These are phyloP conservation scores for Diadophis punctatus DNA, from an alignment of 2,113 vertebrate genomes.

Conservation along the genomic window DNA sequence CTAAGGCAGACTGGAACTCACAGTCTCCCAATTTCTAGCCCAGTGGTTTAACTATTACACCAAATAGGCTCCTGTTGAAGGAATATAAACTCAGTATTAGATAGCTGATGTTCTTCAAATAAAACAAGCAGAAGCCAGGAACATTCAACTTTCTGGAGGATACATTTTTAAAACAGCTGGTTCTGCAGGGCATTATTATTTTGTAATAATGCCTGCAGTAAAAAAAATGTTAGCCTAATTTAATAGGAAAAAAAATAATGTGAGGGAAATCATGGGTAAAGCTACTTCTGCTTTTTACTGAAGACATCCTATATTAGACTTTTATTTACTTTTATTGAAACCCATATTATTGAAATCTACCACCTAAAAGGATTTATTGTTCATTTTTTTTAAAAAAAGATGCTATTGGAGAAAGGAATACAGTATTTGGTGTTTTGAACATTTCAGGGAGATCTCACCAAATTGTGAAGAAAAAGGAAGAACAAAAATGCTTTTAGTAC, in stretches of 20 bases:
- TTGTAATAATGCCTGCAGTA: neutral
- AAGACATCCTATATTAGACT: neutral
- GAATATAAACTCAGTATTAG: neutral
- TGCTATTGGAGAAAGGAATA: neutral
- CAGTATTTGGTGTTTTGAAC: neutral
- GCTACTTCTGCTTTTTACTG: neutral
- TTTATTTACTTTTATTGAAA: accelerated
- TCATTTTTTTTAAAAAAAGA: neutral
- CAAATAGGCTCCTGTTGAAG: neutral
- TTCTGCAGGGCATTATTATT: neutral
- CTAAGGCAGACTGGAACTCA: neutral
- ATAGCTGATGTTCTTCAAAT: neutral
- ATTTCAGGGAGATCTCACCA: accelerated
- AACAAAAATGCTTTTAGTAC: neutral
- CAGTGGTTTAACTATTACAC: neutral
- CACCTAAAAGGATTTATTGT: neutral
- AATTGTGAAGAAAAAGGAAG: neutral
- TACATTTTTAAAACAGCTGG: constrained; percentile 7
- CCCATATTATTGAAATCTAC: neutral
- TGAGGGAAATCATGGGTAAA: neutral
- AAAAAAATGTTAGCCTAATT: neutral
- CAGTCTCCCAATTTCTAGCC: neutral
- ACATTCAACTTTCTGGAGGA: neutral
- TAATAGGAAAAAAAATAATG: neutral
- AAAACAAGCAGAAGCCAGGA: constrained; percentile 11